These are phyloP conservation scores for Sarcophaga peregrina DNA, from an alignment of 1,140 invertebrate genomes.

Conservation along the genomic window DNA sequence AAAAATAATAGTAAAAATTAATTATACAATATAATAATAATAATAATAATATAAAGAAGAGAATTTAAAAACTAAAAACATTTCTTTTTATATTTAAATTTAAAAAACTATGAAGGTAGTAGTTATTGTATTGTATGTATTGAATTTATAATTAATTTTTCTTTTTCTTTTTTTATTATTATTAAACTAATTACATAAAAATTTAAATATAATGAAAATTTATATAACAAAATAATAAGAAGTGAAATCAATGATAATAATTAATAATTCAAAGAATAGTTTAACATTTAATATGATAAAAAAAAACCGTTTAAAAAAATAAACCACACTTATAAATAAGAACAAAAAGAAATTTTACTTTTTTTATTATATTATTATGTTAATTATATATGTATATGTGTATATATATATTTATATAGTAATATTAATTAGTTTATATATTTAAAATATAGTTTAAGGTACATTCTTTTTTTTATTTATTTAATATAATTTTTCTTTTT, in stretches of 20 bases:
- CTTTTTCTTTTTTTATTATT: too few species aligned
- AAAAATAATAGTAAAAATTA: not conserved
- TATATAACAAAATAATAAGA: not conserved
- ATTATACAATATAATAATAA: not conserved
- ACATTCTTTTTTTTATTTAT: constrained; percentile 8
- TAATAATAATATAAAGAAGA: not conserved
- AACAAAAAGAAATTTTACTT: not conserved
- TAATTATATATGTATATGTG: too few species aligned
- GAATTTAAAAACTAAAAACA: not conserved
- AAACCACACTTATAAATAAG: not conserved
- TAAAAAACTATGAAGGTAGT: constrained; percentile 27
- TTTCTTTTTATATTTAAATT: constrained; percentile 5
- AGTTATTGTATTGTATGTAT: not conserved
- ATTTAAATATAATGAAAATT: not conserved
- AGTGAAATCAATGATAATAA: not conserved
- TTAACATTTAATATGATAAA: not conserved
- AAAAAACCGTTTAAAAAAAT: not conserved
- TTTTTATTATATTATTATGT: not conserved
- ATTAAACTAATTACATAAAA: not conserved
- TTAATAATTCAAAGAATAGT: constrained; percentile 9
- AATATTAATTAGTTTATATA: not conserved
- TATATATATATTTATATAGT: not conserved
- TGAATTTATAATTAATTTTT: not conserved
- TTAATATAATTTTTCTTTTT: not conserved
- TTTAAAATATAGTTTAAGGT: constrained; percentile 27